Conservation (phyloP, 2,888 invertebrate species). For the Dinocampus coccinellae region DNA sequence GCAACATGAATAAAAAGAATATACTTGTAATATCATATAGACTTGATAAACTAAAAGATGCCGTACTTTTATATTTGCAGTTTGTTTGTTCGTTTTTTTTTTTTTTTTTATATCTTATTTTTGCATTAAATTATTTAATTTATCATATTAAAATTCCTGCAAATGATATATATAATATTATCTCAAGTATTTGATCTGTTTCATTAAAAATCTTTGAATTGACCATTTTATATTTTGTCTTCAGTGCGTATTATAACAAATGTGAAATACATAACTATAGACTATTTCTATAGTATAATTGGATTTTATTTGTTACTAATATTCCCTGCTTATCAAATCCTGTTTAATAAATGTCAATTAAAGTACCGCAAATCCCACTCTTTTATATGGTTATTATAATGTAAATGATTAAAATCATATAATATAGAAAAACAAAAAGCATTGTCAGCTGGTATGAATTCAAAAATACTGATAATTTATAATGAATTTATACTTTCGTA, state of each 20-base stretch:
- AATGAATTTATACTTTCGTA: neutral
- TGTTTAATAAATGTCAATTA: neutral
- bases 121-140: neutral
- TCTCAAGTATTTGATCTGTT: constrained; percentile 9
- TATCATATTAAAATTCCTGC: constrained; percentile 12
- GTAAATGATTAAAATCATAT: neutral
- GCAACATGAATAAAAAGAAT: constrained; percentile 62
- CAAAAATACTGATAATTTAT: constrained; percentile 14
- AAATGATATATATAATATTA: neutral
- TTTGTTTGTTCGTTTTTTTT: constrained; percentile 18
- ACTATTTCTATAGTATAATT: neutral
- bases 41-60: too few species aligned
- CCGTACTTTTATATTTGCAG: constrained; percentile 16
- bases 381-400: neutral
- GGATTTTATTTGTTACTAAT: neutral
- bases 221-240: neutral
- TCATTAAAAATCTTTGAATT: neutral
- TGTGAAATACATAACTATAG: neutral
- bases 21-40: constrained; percentile 43
- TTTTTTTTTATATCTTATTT: constrained; percentile 26
- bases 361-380: neutral
- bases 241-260: neutral
- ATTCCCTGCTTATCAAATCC: neutral
- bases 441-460: constrained; percentile 22
- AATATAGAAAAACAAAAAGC: neutral